phyloP scores from a whole-genome alignment of 2,888 invertebrate species.

The Coleophora deauratella region DNA sequence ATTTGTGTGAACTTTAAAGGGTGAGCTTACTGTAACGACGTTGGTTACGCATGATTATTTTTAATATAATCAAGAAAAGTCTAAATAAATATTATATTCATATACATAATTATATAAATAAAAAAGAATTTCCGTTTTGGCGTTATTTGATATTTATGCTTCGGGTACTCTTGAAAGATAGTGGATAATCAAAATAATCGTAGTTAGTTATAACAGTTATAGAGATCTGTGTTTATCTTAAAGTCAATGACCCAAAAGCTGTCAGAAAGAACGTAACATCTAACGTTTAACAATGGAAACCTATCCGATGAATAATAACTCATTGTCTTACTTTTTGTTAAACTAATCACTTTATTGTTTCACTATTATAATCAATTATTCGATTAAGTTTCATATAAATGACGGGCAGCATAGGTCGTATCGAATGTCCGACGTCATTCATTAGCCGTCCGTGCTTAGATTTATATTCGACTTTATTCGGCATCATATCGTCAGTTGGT shows the following conservation, averaged over 20 bases:
- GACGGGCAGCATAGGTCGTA: slow-evolving; percentile 47
- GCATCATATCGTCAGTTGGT: slow-evolving; percentile 23
- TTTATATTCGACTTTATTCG: slow-evolving; percentile 22
- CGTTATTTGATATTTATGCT: no score
- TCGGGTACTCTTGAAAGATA: no score
- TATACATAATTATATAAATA: no score
- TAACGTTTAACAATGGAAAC: slow-evolving; percentile 55
- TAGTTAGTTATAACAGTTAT: no score
- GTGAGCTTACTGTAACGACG: no score
- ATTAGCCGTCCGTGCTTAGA: slow-evolving; percentile 41
- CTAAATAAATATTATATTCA: no score
- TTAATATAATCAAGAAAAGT: no score
- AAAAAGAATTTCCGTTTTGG: no score
- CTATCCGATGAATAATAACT: slow-evolving; percentile 66
- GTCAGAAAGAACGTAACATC: slow-evolving; percentile 48
- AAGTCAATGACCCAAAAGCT: slow-evolving; percentile 44
- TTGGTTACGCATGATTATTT: no score
- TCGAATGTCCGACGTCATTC: slow-evolving; percentile 53
- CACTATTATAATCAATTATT: slow-evolving; percentile 70
- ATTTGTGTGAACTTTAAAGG: no score
- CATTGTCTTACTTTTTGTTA: slow-evolving; percentile 71
- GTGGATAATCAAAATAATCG: not conserved
- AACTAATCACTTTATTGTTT: slow-evolving; percentile 74
- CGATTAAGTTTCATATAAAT: slow-evolving; percentile 66
- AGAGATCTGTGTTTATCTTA: no score